Conservation (phyloP, 2,888 invertebrate genomes). For the Harpalus rufipes region DNA sequence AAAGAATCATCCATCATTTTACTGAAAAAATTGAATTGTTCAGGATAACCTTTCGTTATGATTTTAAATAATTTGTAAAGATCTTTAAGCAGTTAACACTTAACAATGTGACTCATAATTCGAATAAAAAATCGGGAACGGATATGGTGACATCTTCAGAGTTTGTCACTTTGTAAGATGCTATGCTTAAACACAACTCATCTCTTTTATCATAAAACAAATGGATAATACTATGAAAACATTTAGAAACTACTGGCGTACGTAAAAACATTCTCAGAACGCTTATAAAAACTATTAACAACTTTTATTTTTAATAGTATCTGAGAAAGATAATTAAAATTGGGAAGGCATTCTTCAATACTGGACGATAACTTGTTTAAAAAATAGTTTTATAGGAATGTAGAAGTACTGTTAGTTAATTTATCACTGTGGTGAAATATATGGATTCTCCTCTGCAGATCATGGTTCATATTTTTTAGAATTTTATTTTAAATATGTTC, state of each 20-base stretch:
- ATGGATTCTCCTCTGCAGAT: neutral
- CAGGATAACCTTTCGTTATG: neutral
- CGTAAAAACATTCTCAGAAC: neutral
- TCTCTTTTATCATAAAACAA: constrained; percentile 5
- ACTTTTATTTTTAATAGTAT: constrained; percentile 10
- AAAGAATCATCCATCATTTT: neutral
- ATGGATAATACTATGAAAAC: neutral
- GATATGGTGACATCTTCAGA: constrained; percentile 30
- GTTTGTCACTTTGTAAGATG: constrained; percentile 15
- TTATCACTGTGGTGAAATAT: neutral
- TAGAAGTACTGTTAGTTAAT: neutral
- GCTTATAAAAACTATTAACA: constrained; percentile 8
- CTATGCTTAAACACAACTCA: neutral
- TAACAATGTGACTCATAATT: neutral
- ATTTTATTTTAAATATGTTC: too few relatives aligned
- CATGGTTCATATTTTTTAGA: neutral
- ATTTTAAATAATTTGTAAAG: neutral
- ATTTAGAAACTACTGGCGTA: constrained; percentile 14
- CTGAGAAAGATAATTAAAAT: constrained; percentile 3
- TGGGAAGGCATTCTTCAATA: neutral
- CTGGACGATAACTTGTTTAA: neutral
- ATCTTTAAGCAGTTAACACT: neutral
- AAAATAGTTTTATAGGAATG: constrained; percentile 3
- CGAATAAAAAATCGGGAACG: constrained; percentile 24
- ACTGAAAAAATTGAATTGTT: neutral